phyloP scores from a whole-genome alignment of 2,888 invertebrate genomes.

The Cataglyphis rosenhaueri region DNA sequence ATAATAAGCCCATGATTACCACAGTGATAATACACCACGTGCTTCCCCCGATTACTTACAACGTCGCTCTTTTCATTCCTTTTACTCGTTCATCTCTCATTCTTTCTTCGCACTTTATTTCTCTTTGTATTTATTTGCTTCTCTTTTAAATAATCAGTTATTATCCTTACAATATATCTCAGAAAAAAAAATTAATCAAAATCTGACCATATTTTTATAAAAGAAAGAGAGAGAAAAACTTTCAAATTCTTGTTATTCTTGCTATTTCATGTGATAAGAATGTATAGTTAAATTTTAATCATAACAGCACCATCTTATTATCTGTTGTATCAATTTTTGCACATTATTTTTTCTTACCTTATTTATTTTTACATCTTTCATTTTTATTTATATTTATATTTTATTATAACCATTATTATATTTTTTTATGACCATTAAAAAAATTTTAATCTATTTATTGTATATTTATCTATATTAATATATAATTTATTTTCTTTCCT shows the following conservation, averaged over 20 bases:
- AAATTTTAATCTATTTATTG: neutral
- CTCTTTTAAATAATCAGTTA: neutral
- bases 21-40: constrained; percentile 51
- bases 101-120: constrained; percentile 39
- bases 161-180: neutral
- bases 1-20: constrained; percentile 40
- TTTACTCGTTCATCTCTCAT: constrained; percentile 66
- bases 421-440: neutral
- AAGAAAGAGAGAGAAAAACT: neutral
- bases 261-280: neutral
- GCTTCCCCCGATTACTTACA: constrained; percentile 41
- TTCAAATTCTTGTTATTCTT: neutral
- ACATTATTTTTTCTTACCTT: neutral
- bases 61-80: constrained; percentile 9
- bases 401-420: neutral
- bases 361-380: neutral
- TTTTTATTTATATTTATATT: constrained; percentile 1
- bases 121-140: neutral
- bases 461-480: neutral
- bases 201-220: neutral
- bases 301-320: neutral
- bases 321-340: neutral
- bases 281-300: neutral
- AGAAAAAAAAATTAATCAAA: neutral
- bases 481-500: neutral